Conservation (phyloP, 2,113 vertebrate species). For the Phalacrocorax aristotelis region DNA sequence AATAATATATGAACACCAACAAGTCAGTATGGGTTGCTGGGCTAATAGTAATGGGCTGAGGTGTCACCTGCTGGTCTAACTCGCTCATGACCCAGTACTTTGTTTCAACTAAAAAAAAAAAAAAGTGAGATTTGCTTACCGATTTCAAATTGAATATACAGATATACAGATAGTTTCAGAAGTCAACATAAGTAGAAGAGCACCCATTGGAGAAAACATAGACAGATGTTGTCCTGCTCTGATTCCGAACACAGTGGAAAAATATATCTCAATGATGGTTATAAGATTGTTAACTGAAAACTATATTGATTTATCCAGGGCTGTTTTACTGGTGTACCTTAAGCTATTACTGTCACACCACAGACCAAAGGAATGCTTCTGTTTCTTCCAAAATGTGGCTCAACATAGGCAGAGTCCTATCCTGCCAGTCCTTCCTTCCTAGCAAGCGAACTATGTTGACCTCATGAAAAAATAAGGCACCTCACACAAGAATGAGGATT, state of each 20-base stretch:
- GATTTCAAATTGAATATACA: neutral
- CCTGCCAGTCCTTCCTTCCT: neutral
- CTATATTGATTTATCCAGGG: neutral
- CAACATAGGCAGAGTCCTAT: neutral
- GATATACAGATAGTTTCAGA: neutral
- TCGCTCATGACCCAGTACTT: neutral
- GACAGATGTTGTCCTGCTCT: neutral
- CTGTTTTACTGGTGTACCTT: neutral
- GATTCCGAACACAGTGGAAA: neutral
- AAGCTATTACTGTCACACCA: neutral
- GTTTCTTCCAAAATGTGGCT: neutral
- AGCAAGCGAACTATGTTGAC: neutral
- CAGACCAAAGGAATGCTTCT: neutral
- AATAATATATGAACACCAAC: neutral
- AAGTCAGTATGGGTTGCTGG: neutral
- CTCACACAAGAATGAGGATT: neutral
- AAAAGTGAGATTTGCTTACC: neutral
- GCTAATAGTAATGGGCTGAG: neutral
- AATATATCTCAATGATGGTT: neutral
- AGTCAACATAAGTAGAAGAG: neutral
- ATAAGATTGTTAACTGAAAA: neutral
- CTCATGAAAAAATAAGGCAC: neutral
- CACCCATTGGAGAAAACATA: neutral
- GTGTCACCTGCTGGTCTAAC: neutral
- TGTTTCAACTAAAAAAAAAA: neutral